Evolutionary conservation across 2,888 invertebrate genomes (phyloP).

Genomic region (Drosophila parthenogenetica): DNA sequence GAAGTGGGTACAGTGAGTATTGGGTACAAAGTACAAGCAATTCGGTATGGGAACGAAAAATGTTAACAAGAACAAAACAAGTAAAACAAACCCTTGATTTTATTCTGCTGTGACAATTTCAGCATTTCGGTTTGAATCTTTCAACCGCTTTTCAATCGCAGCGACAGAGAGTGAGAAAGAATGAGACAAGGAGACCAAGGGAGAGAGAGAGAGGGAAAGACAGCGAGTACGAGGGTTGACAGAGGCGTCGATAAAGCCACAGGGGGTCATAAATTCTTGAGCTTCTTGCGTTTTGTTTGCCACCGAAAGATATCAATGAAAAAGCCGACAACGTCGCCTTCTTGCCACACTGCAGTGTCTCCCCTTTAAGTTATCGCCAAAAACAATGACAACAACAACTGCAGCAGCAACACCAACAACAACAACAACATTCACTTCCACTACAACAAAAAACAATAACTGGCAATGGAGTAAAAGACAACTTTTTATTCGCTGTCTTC

Average conservation of each 20-base stretch:
- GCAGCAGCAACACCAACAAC: constrained; percentile 29
- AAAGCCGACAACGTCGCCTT: constrained; percentile 61
- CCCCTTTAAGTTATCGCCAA: constrained; percentile 72
- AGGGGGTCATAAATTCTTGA: constrained; percentile 81
- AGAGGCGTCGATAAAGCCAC: constrained; percentile 83
- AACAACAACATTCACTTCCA: constrained; percentile 30
- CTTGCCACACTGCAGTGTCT: constrained; percentile 51
- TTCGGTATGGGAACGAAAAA: constrained; percentile 38
- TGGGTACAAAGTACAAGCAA: constrained; percentile 19
- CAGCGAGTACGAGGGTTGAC: constrained; percentile 49
- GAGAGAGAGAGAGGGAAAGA: constrained; percentile 42
- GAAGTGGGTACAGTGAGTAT: constrained; percentile 66
- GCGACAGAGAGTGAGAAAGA: constrained; percentile 26
- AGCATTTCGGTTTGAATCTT: constrained; percentile 49
- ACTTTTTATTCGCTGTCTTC: constrained; percentile 31
- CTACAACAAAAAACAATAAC: constrained; percentile 22
- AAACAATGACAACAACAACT: constrained; percentile 32
- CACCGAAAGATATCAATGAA: constrained; percentile 71
- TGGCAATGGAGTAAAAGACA: constrained; percentile 32
- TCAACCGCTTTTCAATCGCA: constrained; percentile 73
- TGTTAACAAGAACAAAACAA: constrained; percentile 43
- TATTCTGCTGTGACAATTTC: constrained; percentile 51
- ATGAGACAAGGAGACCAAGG: constrained; percentile 27
- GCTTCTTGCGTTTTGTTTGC: constrained; percentile 77
- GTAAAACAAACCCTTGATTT: constrained; percentile 27